These are phyloP conservation scores for Tichodroma muraria DNA, from an alignment of 2,113 vertebrate species.

Conservation along the genomic window DNA sequence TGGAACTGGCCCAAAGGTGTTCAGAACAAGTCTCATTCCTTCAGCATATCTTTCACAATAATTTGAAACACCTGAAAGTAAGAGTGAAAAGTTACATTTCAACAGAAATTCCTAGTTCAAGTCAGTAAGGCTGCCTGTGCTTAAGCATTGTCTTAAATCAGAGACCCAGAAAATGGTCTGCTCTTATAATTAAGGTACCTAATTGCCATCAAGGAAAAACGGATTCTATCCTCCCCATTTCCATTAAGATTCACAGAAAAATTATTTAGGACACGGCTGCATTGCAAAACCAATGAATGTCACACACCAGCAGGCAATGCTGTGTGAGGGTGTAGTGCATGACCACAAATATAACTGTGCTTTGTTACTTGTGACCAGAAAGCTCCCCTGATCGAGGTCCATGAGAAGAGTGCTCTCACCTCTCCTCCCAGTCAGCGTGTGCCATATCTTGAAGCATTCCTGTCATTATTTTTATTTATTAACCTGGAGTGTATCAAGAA, in stretches of 20 bases:
- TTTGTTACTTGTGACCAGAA: not conserved
- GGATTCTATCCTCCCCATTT: not conserved
- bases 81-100: not conserved
- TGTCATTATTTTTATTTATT: not conserved
- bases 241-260: not conserved
- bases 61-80: slow-evolving; percentile 79
- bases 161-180: not conserved
- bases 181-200: not conserved
- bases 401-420: not conserved
- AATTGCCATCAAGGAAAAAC: not conserved
- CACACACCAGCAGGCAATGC: not conserved
- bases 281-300: not conserved
- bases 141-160: not conserved
- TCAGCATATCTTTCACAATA: slow-evolving; percentile 85
- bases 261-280: not conserved
- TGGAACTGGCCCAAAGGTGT: slow-evolving; percentile 84
- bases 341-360: accelerated
- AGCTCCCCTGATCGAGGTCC: not conserved
- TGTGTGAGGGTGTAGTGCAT: not conserved
- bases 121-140: not conserved
- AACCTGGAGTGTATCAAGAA: not conserved
- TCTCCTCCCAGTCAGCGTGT: not conserved
- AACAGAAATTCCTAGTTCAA: not conserved
- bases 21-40: slow-evolving; percentile 78
- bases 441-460: not conserved